These are phyloP conservation scores for Synanthedon formicaeformis DNA, from an alignment of 2,888 invertebrate genomes.

Conservation along the genomic window DNA sequence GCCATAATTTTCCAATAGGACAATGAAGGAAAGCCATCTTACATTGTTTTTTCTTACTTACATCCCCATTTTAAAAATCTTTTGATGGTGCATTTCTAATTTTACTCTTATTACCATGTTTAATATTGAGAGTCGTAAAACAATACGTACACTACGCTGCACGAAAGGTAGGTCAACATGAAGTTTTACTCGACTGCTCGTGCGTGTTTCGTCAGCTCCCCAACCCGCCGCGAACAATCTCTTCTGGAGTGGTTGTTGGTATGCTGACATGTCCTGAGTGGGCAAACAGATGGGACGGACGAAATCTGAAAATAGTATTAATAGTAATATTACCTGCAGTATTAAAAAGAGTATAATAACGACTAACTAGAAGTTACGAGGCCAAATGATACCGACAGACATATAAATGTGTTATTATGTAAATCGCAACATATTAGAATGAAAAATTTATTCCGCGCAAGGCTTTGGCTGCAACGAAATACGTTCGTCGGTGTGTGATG, in stretches of 20 bases:
- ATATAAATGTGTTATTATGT: background rate
- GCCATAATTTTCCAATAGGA: no score
- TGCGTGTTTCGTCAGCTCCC: slow-evolving; percentile 47
- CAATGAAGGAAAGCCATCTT: no score
- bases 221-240: slow-evolving; percentile 54
- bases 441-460: background rate
- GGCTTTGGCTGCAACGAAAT: background rate
- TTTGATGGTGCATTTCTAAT: no score
- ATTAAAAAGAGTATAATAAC: no score
- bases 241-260: slow-evolving; percentile 9
- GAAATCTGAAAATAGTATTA: slow-evolving; percentile 34
- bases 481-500: slow-evolving; percentile 29
- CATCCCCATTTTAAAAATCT: no score
- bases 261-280: slow-evolving; percentile 18
- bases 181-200: slow-evolving; percentile 24
- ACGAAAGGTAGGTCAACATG: slow-evolving; percentile 25
- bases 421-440: background rate
- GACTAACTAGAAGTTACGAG: background rate
- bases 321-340: no score
- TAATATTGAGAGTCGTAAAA: no score
- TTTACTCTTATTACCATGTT: no score
- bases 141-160: slow-evolving; percentile 11
- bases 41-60: no score
- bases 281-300: slow-evolving; percentile 52
- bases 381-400: background rate